A percentile compares a stretch with the other conserved stretches of the same genome.
Evolutionary conservation across 2,113 vertebrate genomes (phyloP).

Genomic region (Craseonycteris thonglongyai): DNA sequence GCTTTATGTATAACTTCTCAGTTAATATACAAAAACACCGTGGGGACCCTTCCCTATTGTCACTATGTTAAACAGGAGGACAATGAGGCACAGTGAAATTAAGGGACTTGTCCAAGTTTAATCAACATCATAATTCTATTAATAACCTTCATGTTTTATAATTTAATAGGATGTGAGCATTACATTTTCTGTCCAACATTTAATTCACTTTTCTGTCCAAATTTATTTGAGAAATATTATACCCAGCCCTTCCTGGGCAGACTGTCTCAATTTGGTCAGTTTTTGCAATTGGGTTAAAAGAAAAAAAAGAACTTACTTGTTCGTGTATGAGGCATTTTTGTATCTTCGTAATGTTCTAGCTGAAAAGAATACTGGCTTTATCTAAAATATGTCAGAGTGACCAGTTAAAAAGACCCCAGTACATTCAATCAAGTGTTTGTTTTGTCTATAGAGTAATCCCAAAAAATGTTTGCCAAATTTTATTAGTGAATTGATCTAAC

Average conservation of each 20-base stretch:
- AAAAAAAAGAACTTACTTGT: not conserved
- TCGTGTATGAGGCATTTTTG: not conserved
- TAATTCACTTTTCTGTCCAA: not conserved
- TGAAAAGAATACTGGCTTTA: conserved; percentile 58
- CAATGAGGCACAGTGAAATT: not conserved
- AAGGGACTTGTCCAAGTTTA: not conserved
- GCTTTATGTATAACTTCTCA: not conserved
- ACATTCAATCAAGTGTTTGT: conserved; percentile 30
- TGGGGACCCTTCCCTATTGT: not conserved
- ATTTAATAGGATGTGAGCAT: not conserved
- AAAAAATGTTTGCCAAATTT: conserved; percentile 13
- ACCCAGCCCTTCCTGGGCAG: not conserved
- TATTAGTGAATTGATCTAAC: conserved; percentile 51
- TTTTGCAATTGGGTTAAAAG: not conserved
- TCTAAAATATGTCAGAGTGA: conserved; percentile 58
- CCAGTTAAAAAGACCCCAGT: conserved; percentile 13
- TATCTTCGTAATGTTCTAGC: conserved; percentile 4
- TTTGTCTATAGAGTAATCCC: conserved; percentile 43
- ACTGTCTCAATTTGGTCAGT: not conserved
- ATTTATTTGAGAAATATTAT: not conserved
- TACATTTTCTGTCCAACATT: not conserved
- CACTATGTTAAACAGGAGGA: not conserved
- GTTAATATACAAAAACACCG: not conserved
- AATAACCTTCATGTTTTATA: not conserved
- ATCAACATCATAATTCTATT: not conserved